These are phyloP conservation scores for Tinamus guttatus DNA, from an alignment of 2,113 vertebrate species.

Conservation along the genomic window DNA sequence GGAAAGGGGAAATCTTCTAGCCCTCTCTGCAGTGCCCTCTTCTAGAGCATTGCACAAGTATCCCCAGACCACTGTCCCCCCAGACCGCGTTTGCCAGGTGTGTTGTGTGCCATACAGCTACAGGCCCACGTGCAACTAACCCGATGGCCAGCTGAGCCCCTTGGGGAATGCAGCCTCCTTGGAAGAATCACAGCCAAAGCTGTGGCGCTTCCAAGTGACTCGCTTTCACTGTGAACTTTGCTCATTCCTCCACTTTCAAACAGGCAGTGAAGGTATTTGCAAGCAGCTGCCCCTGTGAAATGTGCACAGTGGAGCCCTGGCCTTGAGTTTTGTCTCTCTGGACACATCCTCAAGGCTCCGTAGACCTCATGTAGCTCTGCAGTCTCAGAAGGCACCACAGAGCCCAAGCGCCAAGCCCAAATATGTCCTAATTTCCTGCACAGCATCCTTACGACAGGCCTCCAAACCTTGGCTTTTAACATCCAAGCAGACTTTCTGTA, in stretches of 20 bases:
- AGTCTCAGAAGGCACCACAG: not conserved
- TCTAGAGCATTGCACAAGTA: not conserved
- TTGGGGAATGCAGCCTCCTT: not conserved
- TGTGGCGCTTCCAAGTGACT: not conserved
- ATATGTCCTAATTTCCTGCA: not conserved
- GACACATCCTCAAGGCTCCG: not conserved
- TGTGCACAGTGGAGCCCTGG: not conserved
- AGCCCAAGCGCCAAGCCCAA: not conserved
- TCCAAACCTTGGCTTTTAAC: not conserved
- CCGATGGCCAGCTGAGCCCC: not conserved
- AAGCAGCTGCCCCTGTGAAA: not conserved
- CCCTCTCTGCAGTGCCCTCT: too few relatives aligned
- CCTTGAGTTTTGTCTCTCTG: not conserved
- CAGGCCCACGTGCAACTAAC: not conserved
- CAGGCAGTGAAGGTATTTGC: not conserved
- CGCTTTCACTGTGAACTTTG: not conserved
- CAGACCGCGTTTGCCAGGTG: not conserved
- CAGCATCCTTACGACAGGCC: not conserved
- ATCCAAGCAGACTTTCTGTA: not conserved
- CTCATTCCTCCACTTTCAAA: not conserved
- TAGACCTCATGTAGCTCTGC: not conserved
- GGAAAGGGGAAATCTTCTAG: not conserved
- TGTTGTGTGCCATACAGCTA: not conserved
- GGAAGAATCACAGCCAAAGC: not conserved
- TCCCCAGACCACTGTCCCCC: not conserved